phyloP scores from a whole-genome alignment of 1,140 invertebrate genomes.

The Bicyclus anynana region DNA sequence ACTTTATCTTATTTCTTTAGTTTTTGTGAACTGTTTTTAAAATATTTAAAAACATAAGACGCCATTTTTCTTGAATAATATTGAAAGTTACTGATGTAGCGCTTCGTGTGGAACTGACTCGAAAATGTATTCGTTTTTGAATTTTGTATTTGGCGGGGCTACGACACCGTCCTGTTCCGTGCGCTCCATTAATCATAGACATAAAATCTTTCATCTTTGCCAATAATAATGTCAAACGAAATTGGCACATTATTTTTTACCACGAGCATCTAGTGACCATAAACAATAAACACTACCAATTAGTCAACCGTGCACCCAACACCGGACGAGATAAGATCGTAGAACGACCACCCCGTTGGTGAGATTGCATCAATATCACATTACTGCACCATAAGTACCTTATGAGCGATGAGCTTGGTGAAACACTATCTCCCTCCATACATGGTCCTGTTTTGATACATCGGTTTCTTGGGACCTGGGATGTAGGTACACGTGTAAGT shows the following conservation, averaged over 20 bases:
- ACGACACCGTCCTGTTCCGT: no score
- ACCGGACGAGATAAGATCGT: slow-evolving; percentile 1
- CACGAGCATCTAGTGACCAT: background rate
- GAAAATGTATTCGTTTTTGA: no score
- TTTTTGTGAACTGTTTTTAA: no score
- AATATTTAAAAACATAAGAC: no score
- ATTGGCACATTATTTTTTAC: background rate
- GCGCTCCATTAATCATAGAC: no score
- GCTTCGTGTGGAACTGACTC: no score
- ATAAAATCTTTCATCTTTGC: no score
- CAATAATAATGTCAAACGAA: background rate
- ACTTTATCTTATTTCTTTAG: no score
- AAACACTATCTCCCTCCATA: background rate
- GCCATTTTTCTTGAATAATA: no score
- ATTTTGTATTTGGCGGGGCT: no score
- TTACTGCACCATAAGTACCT: no score
- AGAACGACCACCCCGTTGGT: background rate
- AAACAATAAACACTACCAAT: background rate
- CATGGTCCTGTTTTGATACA: background rate
- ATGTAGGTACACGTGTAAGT: background rate
- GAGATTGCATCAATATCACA: background rate
- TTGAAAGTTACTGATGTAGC: no score
- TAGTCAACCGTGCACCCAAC: background rate
- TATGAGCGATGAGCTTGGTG: background rate
- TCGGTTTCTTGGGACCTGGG: background rate